phyloP scores from a whole-genome alignment of 1,140 invertebrate genomes.

The Panagrolaimus sp. region DNA sequence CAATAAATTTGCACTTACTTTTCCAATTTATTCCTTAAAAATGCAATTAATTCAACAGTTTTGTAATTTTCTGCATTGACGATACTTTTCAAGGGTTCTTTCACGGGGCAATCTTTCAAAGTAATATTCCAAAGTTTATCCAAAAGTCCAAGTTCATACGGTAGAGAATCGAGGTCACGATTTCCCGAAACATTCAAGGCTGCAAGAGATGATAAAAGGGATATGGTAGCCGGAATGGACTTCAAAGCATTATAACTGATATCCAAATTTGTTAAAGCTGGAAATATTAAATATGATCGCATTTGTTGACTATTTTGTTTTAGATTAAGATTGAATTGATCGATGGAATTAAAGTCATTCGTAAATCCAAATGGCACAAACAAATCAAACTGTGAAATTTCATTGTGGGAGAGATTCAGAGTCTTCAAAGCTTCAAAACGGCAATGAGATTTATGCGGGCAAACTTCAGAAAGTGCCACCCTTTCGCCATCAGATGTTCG shows the following conservation, averaged over 20 bases:
- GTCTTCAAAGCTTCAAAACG: constrained; percentile 75
- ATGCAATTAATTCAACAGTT: constrained; percentile 91
- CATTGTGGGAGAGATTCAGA: constrained; percentile 78
- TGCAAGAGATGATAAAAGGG: constrained; percentile 78
- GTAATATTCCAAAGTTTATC: constrained; percentile 91
- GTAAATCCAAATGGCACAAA: constrained; percentile 64
- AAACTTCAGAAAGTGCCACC: constrained; percentile 59
- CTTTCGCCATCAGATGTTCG: constrained; percentile 25
- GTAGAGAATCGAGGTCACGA: constrained; percentile 75
- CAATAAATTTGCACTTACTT: constrained; percentile 49
- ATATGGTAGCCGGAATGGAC: constrained; percentile 76
- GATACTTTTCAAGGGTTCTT: constrained; percentile 81
- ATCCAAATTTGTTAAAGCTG: constrained; percentile 87
- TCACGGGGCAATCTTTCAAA: constrained; percentile 76
- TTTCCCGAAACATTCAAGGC: constrained; percentile 90
- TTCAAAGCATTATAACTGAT: constrained; percentile 79
- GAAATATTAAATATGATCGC: constrained; percentile 72
- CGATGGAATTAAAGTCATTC: constrained; percentile 61
- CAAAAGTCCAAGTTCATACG: constrained; percentile 86
- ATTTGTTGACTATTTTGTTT: constrained; percentile 20
- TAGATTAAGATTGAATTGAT: constrained; percentile 29
- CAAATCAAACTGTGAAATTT: constrained; percentile 64
- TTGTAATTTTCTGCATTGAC: constrained; percentile 86
- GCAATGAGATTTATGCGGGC: constrained; percentile 75
- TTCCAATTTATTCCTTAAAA: constrained; percentile 73